These are phyloP conservation scores for Hirundichthys speculiger DNA, from an alignment of 2,113 vertebrate species.

Conservation along the genomic window DNA sequence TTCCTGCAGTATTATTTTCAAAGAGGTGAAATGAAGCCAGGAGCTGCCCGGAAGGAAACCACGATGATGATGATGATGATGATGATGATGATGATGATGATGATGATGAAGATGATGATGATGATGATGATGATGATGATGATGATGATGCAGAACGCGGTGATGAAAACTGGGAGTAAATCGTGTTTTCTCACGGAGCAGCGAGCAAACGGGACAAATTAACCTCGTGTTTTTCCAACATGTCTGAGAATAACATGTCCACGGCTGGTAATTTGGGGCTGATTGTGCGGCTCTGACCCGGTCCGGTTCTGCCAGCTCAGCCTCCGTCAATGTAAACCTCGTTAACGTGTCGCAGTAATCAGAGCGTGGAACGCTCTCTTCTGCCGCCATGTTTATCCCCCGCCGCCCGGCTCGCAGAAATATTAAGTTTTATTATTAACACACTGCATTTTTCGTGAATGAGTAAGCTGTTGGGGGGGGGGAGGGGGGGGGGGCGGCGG, in stretches of 20 bases:
- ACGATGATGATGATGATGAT: no score
- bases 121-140: not conserved
- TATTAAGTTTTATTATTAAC: slow-evolving; percentile 47
- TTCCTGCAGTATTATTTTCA: not conserved
- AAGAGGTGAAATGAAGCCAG: not conserved
- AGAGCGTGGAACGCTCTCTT: slow-evolving; percentile 38
- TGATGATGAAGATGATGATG: no score
- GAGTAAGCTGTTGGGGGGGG: slow-evolving; percentile 5
- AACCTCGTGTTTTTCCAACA: not conserved
- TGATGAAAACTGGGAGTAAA: slow-evolving; percentile 8
- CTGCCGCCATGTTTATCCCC: slow-evolving; percentile 35
- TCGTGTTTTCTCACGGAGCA: slow-evolving; percentile 5
- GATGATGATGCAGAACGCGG: not conserved
- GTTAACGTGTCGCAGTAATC: slow-evolving; percentile 31
- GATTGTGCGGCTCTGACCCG: not conserved
- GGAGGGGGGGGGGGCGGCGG: not conserved
- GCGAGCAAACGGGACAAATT: not conserved
- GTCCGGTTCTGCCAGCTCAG: not conserved
- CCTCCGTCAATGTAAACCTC: slow-evolving; percentile 31
- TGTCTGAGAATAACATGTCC: no score
- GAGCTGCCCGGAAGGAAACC: not conserved
- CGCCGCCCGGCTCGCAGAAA: not conserved
- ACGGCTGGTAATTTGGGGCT: not conserved
- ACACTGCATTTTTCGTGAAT: slow-evolving; percentile 35
- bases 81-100: no score